Evolutionary conservation across 2,113 vertebrate genomes (phyloP).

Genomic region (Vidua macroura): DNA sequence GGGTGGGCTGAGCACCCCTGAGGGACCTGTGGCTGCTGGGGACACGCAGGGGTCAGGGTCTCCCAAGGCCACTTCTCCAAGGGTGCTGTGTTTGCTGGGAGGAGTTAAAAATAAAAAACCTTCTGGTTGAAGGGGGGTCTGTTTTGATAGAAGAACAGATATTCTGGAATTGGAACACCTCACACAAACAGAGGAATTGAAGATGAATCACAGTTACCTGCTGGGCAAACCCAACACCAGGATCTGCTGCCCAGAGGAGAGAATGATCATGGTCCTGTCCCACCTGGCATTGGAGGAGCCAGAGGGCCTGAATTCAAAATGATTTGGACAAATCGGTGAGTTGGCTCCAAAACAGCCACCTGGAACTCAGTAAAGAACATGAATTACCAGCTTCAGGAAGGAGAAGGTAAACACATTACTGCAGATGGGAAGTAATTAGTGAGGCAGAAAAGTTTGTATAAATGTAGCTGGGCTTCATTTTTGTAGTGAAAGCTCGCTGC

Average conservation of each 20-base stretch:
- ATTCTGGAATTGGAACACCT: background rate
- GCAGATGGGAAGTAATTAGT: background rate
- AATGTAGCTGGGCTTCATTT: background rate
- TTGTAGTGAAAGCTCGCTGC: accelerated
- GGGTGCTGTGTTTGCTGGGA: background rate
- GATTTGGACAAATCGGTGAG: background rate
- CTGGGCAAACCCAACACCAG: background rate
- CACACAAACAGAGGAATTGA: background rate
- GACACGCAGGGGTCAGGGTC: background rate
- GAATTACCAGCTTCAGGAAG: background rate
- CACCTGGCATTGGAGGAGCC: accelerated
- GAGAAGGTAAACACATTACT: background rate
- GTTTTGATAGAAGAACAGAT: background rate
- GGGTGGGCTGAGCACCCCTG: background rate
- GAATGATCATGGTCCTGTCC: background rate
- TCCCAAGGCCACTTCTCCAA: background rate
- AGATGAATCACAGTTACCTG: background rate
- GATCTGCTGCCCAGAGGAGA: background rate
- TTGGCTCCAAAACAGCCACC: background rate
- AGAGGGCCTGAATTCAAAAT: background rate
- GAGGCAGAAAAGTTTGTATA: background rate
- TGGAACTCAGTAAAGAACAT: background rate
- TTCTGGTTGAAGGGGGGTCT: too few species aligned
- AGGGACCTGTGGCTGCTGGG: background rate
- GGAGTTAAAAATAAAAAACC: background rate